A percentile compares a stretch with the other conserved stretches of the same genome.
Conservation (phyloP, 2,113 vertebrate genomes). For the Sinocyclocheilus maitianheensis region DNA sequence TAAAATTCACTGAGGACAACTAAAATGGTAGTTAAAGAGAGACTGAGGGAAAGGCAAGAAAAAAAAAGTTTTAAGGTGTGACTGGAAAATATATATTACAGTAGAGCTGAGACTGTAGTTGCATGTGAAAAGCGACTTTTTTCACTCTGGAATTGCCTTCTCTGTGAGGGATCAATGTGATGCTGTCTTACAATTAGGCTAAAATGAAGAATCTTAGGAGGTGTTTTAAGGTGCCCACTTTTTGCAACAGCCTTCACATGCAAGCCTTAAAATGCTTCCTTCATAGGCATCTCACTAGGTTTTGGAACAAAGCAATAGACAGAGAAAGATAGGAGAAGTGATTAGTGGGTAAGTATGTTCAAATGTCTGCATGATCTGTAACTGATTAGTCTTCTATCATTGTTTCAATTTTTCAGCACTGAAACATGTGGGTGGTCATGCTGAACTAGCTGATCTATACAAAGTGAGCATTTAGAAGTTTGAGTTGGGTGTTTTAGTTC, state of each 20-base stretch:
- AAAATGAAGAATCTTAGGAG: background rate
- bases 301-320: background rate
- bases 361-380: constrained; percentile 28
- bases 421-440: background rate
- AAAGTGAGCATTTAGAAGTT: background rate
- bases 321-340: background rate
- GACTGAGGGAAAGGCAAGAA: constrained; percentile 5
- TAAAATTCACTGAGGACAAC: constrained; percentile 63
- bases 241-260: no score
- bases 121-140: background rate
- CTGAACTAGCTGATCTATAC: background rate
- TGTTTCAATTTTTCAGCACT: background rate
- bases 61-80: constrained; percentile 13
- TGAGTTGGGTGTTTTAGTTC: background rate
- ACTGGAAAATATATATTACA: background rate
- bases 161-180: background rate
- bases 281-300: background rate
- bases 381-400: constrained; percentile 28
- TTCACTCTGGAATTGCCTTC: background rate
- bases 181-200: background rate
- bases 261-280: background rate
- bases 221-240: background rate
- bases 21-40: constrained; percentile 22
- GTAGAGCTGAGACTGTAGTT: background rate
- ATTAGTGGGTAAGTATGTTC: background rate